Evolutionary conservation across 2,797 vertebrate species (phyloP).

Genomic region (Epinephelus coioides): DNA sequence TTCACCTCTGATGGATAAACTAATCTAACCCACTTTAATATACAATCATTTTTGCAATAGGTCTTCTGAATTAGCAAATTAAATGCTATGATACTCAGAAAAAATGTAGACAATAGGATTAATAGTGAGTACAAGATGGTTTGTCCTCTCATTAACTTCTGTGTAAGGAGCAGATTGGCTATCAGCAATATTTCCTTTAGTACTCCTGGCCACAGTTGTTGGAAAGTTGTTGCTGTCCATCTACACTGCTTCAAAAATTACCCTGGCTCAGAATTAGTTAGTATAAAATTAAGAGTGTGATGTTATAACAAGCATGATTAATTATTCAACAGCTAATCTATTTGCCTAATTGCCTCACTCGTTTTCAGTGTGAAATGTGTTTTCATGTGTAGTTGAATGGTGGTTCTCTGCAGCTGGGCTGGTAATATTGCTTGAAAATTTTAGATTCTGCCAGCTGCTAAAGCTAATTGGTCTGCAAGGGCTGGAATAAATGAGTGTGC

Average conservation of each 20-base stretch:
- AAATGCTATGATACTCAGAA: background rate
- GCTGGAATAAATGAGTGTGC: slow-evolving; percentile 37
- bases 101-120: background rate
- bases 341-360: slow-evolving; percentile 22
- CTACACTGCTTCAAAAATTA: background rate
- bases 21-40: no score
- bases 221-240: background rate
- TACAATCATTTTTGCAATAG: background rate
- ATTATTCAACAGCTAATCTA: slow-evolving; percentile 34
- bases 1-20: no score
- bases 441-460: slow-evolving; percentile 30
- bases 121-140: background rate
- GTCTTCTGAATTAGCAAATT: background rate
- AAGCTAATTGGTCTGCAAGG: slow-evolving; percentile 34
- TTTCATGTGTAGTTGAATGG: slow-evolving; percentile 15
- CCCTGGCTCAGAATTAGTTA: slow-evolving; percentile 23
- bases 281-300: slow-evolving; percentile 22
- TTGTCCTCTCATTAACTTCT: background rate
- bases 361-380: slow-evolving; percentile 13
- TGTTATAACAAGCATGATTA: slow-evolving; percentile 19
- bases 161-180: background rate
- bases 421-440: slow-evolving; percentile 38
- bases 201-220: background rate
- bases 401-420: slow-evolving; percentile 34
- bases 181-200: slow-evolving; percentile 8